Evolutionary conservation across 2,113 vertebrate species (phyloP), one percentile per base, ranked within the genome.

Genomic region (Plotosus lineatus): DNA sequence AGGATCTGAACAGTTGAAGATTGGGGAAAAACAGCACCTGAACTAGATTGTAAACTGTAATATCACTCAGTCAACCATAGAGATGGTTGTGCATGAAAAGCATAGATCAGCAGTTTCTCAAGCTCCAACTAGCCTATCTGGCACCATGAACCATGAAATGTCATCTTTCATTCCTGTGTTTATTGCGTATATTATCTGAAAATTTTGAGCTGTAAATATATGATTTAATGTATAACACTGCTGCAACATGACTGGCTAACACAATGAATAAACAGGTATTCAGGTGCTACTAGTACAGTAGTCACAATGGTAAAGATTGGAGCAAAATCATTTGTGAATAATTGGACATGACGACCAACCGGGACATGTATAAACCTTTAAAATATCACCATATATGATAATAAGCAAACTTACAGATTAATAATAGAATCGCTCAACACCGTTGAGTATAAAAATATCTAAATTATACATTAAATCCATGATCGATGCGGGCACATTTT

Each of bases 391-490:
- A 6, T 14, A 4, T 66, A 51, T 14, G 10, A 10, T 53, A 33
- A 75, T 40, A 14, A 55, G 50, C 9, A 38, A 66, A 66, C n/a
- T 51, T 9, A 78, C 51, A n/a, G 38, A 38, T 53, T 68, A 14
- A 44, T 33, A 28, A 55, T 42, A 19, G 12, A 50, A 75, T 55
- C 17, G 23, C n/a, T 53, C 9, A 65, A n/a, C 15, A 44, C 36
- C 38, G 38, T 36, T 48, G 26, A 69, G 71, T 68, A 58, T 55
- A 55, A 80, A 66, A 38, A 46, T 58, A 81, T 81, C 69, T 50
- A 14, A 33, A 81, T 46, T 75, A 48, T 40, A 42, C 23, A 60
- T 46, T n/a, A 69, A 68, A 33, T 15, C 15, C 48, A 69, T 28
- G n/a, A 44, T n/a, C n/a, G n/a, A 79, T 38, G 38, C 42, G 3